phyloP scores from a whole-genome alignment of 2,888 invertebrate species.

The Brenthis hecate region DNA sequence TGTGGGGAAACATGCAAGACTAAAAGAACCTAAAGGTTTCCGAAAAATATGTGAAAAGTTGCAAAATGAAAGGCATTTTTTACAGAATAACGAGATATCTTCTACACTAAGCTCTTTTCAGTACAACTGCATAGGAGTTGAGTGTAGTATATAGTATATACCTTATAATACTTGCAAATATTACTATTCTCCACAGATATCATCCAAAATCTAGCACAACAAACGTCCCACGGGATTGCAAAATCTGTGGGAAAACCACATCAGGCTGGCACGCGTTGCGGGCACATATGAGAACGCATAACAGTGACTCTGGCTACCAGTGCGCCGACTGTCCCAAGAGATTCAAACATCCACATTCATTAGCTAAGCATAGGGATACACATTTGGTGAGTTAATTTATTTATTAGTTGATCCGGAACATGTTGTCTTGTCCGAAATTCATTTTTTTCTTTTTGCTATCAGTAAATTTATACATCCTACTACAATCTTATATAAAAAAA shows the following conservation, averaged over 20 bases:
- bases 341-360: constrained; percentile 71
- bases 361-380: constrained; percentile 72
- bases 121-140: too few species aligned
- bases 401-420: neutral
- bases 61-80: too few species aligned
- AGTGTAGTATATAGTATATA: neutral
- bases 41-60: too few species aligned
- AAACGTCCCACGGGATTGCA: constrained; percentile 54
- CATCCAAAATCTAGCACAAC: constrained; percentile 51
- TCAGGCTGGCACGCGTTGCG: constrained; percentile 52
- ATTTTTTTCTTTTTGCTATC: neutral
- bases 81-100: too few species aligned
- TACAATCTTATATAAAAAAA: too few species aligned
- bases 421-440: neutral
- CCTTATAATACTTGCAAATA: neutral
- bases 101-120: too few species aligned
- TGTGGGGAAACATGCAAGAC: too few species aligned
- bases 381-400: constrained; percentile 57
- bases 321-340: constrained; percentile 69
- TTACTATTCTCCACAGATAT: constrained; percentile 45
- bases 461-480: too few species aligned
- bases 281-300: constrained; percentile 55
- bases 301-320: constrained; percentile 57
- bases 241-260: constrained; percentile 55
- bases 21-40: too few species aligned